These are phyloP conservation scores for Matsumurasca onukii DNA, from an alignment of 1,140 invertebrate genomes.

Conservation along the genomic window DNA sequence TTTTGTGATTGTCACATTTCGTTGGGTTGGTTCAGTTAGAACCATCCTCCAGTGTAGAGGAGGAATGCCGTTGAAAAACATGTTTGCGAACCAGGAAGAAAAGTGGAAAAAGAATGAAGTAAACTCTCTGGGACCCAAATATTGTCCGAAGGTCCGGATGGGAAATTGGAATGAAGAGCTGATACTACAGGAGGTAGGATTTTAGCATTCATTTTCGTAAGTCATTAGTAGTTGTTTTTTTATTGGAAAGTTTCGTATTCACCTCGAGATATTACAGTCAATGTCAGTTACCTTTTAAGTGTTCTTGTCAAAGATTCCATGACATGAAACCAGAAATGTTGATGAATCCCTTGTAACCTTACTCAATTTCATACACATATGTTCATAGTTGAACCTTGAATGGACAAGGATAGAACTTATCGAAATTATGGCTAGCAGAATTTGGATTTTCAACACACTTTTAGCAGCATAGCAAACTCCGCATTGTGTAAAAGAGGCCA, in stretches of 20 bases:
- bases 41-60: not conserved
- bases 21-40: not conserved
- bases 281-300: not conserved
- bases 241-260: not conserved
- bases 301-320: not conserved
- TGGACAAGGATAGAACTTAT: no score
- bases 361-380: no score
- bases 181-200: conserved; percentile 11
- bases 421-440: no score
- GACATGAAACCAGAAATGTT: not conserved
- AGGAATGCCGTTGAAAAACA: not conserved
- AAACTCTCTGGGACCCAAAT: not conserved
- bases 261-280: not conserved
- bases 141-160: conserved; percentile 13
- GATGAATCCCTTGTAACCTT: no score
- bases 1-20: no score
- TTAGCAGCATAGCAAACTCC: no score
- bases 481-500: no score
- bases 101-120: not conserved
- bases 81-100: not conserved
- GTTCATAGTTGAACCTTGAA: no score
- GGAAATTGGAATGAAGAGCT: conserved; percentile 24
- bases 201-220: no score
- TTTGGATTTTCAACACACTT: no score
- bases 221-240: not conserved